These are phyloP conservation scores for Thamnophis elegans DNA, from an alignment of 2,797 vertebrate species.

Conservation along the genomic window DNA sequence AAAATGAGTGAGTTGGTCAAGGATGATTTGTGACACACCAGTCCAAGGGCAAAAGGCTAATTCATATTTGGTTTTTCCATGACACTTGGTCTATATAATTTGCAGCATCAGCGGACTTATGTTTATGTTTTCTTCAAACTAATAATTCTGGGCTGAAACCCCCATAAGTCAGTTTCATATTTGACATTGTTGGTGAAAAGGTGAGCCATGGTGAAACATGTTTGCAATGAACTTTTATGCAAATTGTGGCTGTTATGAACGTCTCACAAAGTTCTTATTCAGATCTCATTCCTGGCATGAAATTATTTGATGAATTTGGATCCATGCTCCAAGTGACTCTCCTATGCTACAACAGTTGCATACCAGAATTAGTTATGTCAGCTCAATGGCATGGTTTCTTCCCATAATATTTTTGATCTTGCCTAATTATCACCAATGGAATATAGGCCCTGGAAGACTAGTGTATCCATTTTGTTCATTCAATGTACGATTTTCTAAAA, in stretches of 20 bases:
- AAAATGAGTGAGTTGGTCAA: background rate
- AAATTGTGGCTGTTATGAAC: background rate
- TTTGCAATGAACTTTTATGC: background rate
- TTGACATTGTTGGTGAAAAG: background rate
- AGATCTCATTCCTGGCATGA: background rate
- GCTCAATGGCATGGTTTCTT: background rate
- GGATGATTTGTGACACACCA: background rate
- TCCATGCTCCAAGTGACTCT: background rate
- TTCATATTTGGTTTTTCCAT: background rate
- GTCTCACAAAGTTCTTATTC: background rate
- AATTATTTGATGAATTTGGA: background rate
- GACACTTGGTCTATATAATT: background rate
- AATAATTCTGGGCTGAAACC: background rate
- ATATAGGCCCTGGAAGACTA: background rate
- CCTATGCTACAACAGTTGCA: background rate
- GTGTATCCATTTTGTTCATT: background rate
- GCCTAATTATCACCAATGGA: background rate
- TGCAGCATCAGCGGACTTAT: background rate
- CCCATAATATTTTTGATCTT: background rate
- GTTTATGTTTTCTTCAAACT: background rate
- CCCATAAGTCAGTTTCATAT: background rate
- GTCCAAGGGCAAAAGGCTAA: background rate
- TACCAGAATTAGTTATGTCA: background rate
- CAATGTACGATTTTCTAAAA: background rate
- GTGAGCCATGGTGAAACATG: background rate